phyloP scores from a whole-genome alignment of 1,140 invertebrate species.

The Oryzaephilus surinamensis region DNA sequence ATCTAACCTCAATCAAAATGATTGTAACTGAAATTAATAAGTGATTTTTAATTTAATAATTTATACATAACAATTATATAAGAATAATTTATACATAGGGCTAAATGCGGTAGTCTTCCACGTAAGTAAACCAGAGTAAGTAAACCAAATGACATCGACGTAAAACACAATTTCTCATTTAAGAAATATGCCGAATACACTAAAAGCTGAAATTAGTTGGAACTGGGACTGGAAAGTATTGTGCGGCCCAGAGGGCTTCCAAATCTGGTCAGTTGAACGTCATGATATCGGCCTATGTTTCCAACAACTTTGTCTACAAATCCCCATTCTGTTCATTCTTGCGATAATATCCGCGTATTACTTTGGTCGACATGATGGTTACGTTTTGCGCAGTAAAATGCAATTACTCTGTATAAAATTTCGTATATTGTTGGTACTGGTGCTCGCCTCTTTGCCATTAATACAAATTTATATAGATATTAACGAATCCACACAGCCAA shows the following conservation, averaged over 20 bases:
- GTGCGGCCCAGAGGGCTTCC: constrained; percentile 54
- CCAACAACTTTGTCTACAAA: constrained; percentile 61
- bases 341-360: constrained; percentile 65
- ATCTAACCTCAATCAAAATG: too few relatives aligned
- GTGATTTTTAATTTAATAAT: too few relatives aligned
- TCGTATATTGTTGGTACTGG: constrained; percentile 48
- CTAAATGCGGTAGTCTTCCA: too few relatives aligned
- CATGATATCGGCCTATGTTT: constrained; percentile 72
- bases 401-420: constrained; percentile 50
- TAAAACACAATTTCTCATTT: too few relatives aligned
- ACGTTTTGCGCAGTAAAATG: constrained; percentile 43
- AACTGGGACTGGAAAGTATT: constrained; percentile 63
- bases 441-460: constrained; percentile 52
- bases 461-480: constrained; percentile 49
- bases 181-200: too few relatives aligned
- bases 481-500: too few relatives aligned
- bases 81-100: too few relatives aligned
- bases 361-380: constrained; percentile 50
- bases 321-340: constrained; percentile 53
- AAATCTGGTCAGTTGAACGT: constrained; percentile 50
- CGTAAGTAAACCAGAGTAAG: too few relatives aligned
- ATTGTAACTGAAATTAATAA: too few relatives aligned
- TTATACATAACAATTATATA: too few relatives aligned
- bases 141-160: too few relatives aligned
- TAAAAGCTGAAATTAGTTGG: too few relatives aligned